phyloP scores from a whole-genome alignment of 1,140 invertebrate species.

The Drosophila equinoxialis region DNA sequence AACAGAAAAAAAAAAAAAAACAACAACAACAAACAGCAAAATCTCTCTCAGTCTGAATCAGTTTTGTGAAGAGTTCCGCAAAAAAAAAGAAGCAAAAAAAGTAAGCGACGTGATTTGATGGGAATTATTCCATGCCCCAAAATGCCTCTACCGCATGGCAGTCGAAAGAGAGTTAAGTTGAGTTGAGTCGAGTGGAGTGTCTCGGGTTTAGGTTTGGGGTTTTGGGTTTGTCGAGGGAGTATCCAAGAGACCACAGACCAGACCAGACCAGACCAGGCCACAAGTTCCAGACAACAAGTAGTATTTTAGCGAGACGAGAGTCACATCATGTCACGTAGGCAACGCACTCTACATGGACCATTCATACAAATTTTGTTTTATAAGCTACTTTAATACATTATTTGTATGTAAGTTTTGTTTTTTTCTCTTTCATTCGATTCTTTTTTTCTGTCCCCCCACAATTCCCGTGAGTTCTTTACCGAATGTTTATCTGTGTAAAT shows the following conservation, averaged over 20 bases:
- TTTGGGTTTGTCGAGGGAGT: constrained; percentile 2
- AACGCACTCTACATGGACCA: constrained; percentile 71
- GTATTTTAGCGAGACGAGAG: constrained; percentile 56
- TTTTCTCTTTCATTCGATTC: not conserved
- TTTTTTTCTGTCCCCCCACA: constrained; percentile 6
- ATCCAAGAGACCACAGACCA: constrained; percentile 8
- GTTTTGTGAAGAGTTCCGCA: constrained; percentile 74
- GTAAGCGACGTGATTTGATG: constrained; percentile 73
- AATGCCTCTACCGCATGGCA: constrained; percentile 1
- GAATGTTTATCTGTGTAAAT: constrained; percentile 32
- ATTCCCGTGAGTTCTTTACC: constrained; percentile 18
- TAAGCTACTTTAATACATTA: constrained; percentile 79
- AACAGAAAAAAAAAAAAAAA: constrained; percentile 25
- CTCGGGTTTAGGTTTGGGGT: not conserved
- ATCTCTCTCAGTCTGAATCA: constrained; percentile 59
- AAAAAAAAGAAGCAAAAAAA: constrained; percentile 6
- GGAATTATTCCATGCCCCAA: constrained; percentile 65
- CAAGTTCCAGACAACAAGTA: constrained; percentile 64
- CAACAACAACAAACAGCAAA: constrained; percentile 23
- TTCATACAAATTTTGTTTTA: constrained; percentile 82
- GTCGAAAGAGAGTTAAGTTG: constrained; percentile 6
- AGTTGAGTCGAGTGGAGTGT: not conserved
- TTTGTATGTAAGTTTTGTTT: constrained; percentile 69
- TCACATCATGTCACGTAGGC: constrained; percentile 73
- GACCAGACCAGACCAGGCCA: not conserved